Conservation (phyloP, 2,113 vertebrate genomes). For the Felis chaus region DNA sequence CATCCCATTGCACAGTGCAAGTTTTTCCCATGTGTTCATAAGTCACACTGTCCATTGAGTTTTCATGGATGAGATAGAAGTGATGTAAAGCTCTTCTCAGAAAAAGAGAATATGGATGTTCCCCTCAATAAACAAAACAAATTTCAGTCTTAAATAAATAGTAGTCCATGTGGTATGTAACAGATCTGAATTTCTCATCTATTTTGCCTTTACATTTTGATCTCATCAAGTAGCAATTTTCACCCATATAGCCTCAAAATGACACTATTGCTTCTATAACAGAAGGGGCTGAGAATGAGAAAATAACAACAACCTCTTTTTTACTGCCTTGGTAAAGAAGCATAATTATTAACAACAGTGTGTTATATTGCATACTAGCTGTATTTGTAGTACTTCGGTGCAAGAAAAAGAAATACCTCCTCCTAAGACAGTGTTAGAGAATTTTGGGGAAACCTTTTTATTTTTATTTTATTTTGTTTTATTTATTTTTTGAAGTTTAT, state of each 20-base stretch:
- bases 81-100: neutral
- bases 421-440: neutral
- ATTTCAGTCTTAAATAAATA: constrained; percentile 40
- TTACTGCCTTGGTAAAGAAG: neutral
- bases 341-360: neutral
- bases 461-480: neutral
- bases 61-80: neutral
- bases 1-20: neutral
- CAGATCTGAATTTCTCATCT: neutral
- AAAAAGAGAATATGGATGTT: neutral
- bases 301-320: neutral
- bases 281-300: neutral
- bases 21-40: neutral
- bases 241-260: neutral
- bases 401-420: constrained; percentile 2
- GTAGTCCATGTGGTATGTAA: neutral
- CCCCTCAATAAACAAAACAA: constrained; percentile 5
- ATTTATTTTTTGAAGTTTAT: too few species aligned
- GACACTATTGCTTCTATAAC: neutral
- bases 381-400: neutral
- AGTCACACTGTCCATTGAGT: neutral
- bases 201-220: constrained; percentile 5
- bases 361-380: neutral
- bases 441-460: neutral
- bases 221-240: constrained; percentile 51